phyloP scores from a whole-genome alignment of 2,888 invertebrate genomes.

The Papilio demoleus region DNA sequence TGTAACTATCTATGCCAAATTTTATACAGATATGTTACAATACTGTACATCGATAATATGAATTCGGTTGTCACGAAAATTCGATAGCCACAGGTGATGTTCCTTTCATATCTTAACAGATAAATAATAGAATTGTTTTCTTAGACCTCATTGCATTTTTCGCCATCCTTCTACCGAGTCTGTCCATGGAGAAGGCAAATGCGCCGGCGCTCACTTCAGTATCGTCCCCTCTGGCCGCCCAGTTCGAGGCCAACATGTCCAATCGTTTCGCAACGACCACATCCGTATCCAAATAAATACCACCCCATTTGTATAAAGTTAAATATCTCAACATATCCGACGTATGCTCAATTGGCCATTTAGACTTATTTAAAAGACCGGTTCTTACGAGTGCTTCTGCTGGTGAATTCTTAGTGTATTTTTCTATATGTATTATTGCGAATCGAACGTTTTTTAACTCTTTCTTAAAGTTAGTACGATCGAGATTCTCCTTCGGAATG shows the following conservation, averaged over 20 bases:
- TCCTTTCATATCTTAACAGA: too few relatives aligned
- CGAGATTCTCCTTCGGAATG: conserved; percentile 49
- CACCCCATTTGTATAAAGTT: conserved; percentile 89
- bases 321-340: conserved; percentile 86
- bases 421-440: conserved; percentile 74
- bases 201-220: conserved; percentile 86
- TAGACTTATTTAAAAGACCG: conserved; percentile 76
- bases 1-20: too few relatives aligned
- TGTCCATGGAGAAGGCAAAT: conserved; percentile 80
- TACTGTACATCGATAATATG: too few relatives aligned
- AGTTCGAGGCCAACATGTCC: conserved; percentile 81
- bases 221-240: conserved; percentile 85
- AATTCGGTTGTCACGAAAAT: too few relatives aligned
- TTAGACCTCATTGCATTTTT: conserved; percentile 52
- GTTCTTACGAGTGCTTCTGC: conserved; percentile 80
- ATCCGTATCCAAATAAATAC: conserved; percentile 90
- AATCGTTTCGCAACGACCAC: conserved; percentile 86
- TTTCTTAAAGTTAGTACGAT: conserved; percentile 52
- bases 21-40: too few relatives aligned
- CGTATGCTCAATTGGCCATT: conserved; percentile 84
- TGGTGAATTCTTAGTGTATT: conserved; percentile 82
- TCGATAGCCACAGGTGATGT: too few relatives aligned
- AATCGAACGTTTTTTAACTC: conserved; percentile 79
- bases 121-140: background rate
- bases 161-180: conserved; percentile 53